Base-by-base conservation (phyloP, 2,888 invertebrate genomes). In the Carterocephalus palaemon region DNA sequence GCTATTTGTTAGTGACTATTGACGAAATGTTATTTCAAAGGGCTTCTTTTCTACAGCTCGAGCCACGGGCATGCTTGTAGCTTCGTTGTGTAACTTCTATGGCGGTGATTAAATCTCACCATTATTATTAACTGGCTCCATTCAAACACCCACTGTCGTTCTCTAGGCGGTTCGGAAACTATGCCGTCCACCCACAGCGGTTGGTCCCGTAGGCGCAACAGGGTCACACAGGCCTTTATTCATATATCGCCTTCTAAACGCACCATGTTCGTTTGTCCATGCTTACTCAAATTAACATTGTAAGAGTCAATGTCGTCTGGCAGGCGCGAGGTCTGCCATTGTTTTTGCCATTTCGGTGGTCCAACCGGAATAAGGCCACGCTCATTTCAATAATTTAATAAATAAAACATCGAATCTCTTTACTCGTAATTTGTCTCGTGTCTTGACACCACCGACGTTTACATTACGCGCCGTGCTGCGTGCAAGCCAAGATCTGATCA, bases 111-210 rank as follows among this genome's bases (percentile, higher is more conserved):
- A 84, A 78, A 85, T 85, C 84, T 84, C 85, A 83, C 84, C 85
- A 86, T 85, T 84, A 85, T 85, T 85, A 85, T 84, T 81, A 82
- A 84, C 81, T 82, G 83, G 83, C 84, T 84, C 83, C 83, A 86
- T 86, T 84, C 75, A 81, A 77, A 83, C 85, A 86, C 85, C 85
- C 85, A 86, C 85, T 79, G 84, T 70, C 73, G 81, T 75, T 73
- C 56, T 60, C 80, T 79, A 78, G 79, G 79, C 78, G 75, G 78
- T 70, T 75, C 73, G 69, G 77, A 81, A 79, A 80, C 79, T 85
- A 85, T 85, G 85, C 77, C 84, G 85, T 86, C 84, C 85, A 84
- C 85, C 85, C 85, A 86, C 85, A 63, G 73, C 64, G 65, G 74
- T 77, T 79, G 77, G 79, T 83, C 79, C 80, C 84, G 85, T 85